Evolutionary conservation across 2,113 vertebrate genomes (phyloP).

Genomic region (Pyrgilauda ruficollis): DNA sequence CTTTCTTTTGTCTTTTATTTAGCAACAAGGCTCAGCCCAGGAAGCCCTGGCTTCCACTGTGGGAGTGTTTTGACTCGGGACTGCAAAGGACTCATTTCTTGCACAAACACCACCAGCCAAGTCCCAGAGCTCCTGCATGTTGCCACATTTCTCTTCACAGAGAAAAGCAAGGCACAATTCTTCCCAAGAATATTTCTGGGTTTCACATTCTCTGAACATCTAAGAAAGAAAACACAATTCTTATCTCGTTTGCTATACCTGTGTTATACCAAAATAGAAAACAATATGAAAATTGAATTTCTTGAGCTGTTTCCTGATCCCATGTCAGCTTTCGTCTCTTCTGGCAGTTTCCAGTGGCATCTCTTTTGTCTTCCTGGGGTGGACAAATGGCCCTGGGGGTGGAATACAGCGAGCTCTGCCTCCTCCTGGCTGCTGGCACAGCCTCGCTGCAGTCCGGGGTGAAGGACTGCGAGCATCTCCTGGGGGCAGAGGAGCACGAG

Average conservation of each 20-base stretch:
- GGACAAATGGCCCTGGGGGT: rapidly evolving
- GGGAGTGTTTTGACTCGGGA: conserved; percentile 64
- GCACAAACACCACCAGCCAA: conserved; percentile 24
- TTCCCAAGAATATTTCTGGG: no score
- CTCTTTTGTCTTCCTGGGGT: rapidly evolving
- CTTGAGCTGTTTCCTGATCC: neutral
- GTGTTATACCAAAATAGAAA: no score
- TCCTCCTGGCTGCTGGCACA: neutral
- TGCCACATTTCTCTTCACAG: no score
- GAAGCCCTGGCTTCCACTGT: conserved; percentile 68
- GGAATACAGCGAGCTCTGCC: neutral
- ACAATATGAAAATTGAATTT: neutral
- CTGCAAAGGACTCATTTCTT: conserved; percentile 63
- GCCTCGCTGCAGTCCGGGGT: neutral
- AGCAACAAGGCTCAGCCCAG: conserved; percentile 75
- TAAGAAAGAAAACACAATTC: no score
- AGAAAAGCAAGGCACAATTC: no score
- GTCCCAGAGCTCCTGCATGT: neutral
- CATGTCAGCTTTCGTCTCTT: neutral
- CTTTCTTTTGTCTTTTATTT: conserved; percentile 78
- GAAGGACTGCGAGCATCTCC: neutral
- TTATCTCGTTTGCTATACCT: no score
- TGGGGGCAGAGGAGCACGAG: neutral
- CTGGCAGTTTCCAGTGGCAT: neutral
- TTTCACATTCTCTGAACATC: no score